Base-by-base conservation (phyloP, 1,140 invertebrate species). In the Teleogryllus occipitalis region DNA sequence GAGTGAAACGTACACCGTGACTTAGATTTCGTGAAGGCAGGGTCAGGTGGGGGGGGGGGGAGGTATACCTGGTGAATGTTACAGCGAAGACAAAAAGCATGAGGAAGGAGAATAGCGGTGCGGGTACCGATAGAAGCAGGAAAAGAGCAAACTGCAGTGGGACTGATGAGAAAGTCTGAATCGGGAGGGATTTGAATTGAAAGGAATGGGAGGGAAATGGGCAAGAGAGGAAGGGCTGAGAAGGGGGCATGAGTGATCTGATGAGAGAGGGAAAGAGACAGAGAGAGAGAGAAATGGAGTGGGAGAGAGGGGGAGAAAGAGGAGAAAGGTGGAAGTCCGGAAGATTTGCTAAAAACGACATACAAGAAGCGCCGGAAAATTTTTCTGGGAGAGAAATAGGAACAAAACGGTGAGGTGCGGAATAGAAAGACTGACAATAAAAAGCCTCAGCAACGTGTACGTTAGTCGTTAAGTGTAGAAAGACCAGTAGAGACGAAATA, bases 131-230 rank as follows among this genome's bases (percentile, higher is more conserved):
- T 76, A 18, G 21, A 79, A 75, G 74, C 74, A 74, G 80, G 81
- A 82, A 82, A 80, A 77, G 80, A 82, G 82, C 80, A 81, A 82
- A 74, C n/a, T 79, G 81, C 76, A 82, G 80, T 79, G 81, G 76
- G 76, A 47, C 73, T 72, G 81, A 80, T 10, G 65, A 72, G 77
- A 75, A 78, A 15, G 79, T 48, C 77, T 21, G 81, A 81, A 39
- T 22, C 18, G 74, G 72, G 27, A 6, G 21, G 46, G 46, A 74
- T 77, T 22, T 39, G 80, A 39, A 39, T 18, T 14, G 22, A 76
- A 22, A 76, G 22, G 39, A 4, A 76, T 14, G 22, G 75, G 39
- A 7, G 22, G 75, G 22, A 7, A 27, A 76, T 18, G 21, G 22
- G 22, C 2, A 7, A 7, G 75, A 76, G 22, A 27, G 2, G 7